phyloP scores from a whole-genome alignment of 2,113 vertebrate species.

The Campylomormyrus tamandua region DNA sequence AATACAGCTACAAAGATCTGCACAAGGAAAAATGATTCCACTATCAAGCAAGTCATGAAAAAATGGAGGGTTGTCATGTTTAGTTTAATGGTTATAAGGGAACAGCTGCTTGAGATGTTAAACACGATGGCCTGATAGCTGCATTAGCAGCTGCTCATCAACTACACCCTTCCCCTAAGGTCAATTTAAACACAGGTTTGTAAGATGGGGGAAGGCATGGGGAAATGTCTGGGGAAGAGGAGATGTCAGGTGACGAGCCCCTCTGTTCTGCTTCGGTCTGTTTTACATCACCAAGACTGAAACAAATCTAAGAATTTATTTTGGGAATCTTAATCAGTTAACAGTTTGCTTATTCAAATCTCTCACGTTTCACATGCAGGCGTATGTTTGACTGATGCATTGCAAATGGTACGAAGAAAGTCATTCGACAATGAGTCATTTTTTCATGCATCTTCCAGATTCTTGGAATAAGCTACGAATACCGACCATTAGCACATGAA shows the following conservation, averaged over 20 bases:
- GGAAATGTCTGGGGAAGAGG: not conserved
- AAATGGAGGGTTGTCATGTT: not conserved
- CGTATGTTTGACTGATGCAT: not conserved
- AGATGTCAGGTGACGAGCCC: not conserved
- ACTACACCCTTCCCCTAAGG: not conserved
- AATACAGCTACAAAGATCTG: not conserved
- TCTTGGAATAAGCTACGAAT: not conserved
- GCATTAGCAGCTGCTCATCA: not conserved
- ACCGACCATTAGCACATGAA: not conserved
- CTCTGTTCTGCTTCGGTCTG: not conserved
- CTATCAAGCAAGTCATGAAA: not conserved
- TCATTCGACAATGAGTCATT: not conserved
- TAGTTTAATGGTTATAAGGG: not conserved
- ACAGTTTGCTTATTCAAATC: not conserved
- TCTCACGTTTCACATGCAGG: not conserved
- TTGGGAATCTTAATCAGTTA: not conserved
- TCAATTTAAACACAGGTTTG: not conserved
- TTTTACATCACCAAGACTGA: not conserved
- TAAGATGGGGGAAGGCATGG: not conserved
- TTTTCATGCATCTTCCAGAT: not conserved
- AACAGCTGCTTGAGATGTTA: not conserved
- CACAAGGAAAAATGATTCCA: not conserved
- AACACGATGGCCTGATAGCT: not conserved
- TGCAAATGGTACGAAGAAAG: not conserved
- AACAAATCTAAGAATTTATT: not conserved